These are phyloP conservation scores for Microdon myrmicae DNA, from an alignment of 2,888 invertebrate species.

Conservation along the genomic window DNA sequence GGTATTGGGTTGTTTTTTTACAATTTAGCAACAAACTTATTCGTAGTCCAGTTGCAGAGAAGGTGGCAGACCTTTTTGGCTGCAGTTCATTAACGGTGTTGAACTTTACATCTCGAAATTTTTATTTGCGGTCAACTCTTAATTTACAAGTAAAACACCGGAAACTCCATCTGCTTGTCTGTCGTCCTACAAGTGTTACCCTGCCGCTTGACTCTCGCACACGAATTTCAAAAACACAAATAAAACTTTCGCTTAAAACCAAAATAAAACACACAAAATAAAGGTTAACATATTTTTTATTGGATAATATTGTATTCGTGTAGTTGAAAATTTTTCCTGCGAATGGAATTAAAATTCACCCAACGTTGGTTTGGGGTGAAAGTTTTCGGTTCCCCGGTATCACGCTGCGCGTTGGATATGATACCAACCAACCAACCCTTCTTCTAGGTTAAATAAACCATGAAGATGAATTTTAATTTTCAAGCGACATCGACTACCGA, in stretches of 20 bases:
- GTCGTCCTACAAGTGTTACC: conserved; percentile 1
- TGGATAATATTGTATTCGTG: conserved; percentile 50
- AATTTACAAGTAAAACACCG: conserved; percentile 66
- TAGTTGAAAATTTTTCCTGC: conserved; percentile 49
- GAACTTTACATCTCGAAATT: conserved; percentile 67
- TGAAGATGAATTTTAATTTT: conserved; percentile 51
- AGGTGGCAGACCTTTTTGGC: conserved; percentile 52
- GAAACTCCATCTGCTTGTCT: conserved; percentile 29
- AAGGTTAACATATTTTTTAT: conserved; percentile 51
- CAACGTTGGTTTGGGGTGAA: conserved; percentile 36
- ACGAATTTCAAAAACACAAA: conserved; percentile 39
- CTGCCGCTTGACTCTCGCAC: conserved; percentile 24
- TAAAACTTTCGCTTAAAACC: conserved; percentile 18
- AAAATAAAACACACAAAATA: too few relatives aligned
- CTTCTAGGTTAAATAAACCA: conserved; percentile 39
- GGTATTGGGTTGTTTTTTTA: conserved; percentile 17
- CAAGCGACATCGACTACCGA: conserved; percentile 28
- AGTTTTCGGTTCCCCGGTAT: conserved; percentile 34
- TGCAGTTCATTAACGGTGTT: conserved; percentile 55
- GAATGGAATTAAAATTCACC: conserved; percentile 50
- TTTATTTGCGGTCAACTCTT: conserved; percentile 67
- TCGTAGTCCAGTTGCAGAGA: conserved; percentile 54
- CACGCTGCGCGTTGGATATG: conserved; percentile 28
- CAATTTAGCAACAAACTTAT: conserved; percentile 40
- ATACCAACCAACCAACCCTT: background rate